Evolutionary conservation across 2,113 vertebrate genomes (phyloP), one percentile per base, ranked within the genome.

Genomic region (Chaenocephalus aceratus): DNA sequence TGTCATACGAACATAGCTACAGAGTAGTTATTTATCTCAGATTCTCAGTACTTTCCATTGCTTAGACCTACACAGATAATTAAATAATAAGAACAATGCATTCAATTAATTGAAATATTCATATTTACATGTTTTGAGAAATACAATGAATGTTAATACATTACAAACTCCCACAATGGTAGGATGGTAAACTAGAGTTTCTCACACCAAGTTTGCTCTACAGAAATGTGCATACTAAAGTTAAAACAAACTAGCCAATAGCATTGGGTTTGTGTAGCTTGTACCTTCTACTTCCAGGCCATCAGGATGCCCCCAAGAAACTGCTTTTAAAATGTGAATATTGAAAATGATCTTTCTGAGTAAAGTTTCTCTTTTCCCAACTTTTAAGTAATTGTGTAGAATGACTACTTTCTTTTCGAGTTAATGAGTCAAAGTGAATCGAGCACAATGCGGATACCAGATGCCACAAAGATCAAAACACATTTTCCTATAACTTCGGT

Each of bases 401-500:
- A 62, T 34, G 21, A 30, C 26, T 13, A 5, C 18, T 62, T 79
- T 74, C 11, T 75, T 68, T 62, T 30, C 6, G 3, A 52, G 49
- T 61, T 60, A 58, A 69, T 34, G 36, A 62, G 44, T 81, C 49
- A 30, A 78, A 77, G 53, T 67, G 10, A 70, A 48, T 15, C 0
- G 3, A 69, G 14, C 34, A 45, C 21, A 69, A 66, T 65, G 57
- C 21, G 41, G 5, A 60, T 44, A 30, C 7, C 60, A 80, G 18
- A 76, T 62, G 41, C 9, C 54, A 64, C 46, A 59, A 41, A 72
- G 57, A 63, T 71, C 51, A 67, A 60, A 77, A 57, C 45, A 54
- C 52, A 21, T 80, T 85, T 79, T 77, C 52, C 62, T 72, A 70
- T 85, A 74, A 60, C 73, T 56, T 72, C 21, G 69, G 61, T 56